Evolutionary conservation across 2,113 vertebrate species (phyloP), one percentile per base, ranked within the genome.

Genomic region (Gila orcuttii): DNA sequence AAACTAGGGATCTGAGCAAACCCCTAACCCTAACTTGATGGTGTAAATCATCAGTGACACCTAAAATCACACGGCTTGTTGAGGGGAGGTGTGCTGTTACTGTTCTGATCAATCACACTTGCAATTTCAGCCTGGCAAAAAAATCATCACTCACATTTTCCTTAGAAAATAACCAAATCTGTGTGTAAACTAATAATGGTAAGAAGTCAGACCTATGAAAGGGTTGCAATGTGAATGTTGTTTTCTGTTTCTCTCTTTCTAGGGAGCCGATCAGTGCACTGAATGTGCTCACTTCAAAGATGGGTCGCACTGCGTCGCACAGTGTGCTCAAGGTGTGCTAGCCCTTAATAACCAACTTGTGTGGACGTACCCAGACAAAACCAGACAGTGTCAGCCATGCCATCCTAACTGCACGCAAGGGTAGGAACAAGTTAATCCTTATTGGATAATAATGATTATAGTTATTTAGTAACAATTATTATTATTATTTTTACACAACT

Each of bases 351-450:
- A 94, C 86, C 94, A 89, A 28, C 83, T 95, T 0, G 93, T 98
- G 84, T 98, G 96, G 96, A 98, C 97, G 69, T 99, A 96, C 0
- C 87, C 96, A 0, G 95, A 98, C 0, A 31, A 86, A 3, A 87
- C 52, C 0, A 91, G 87, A 0, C 89, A 93, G 55, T 99, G 97
- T 83, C 96, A 92, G 89, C 88, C 93, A 17, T 99, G 98, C 88
- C 97, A 98, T 88, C 89, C 86, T 21, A 97, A 97, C 94, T 99
- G 98, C 82, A 95, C 94, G 10, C 92, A 95, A 0, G 96, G 96
- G 98, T 99, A 83, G 95, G 95, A 94, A 59, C 28, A 36, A 55
- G 15, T 21, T 28, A 64, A 33, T 28, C 75, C 12, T 55, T 55
- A 36, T 12, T 33, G 2, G 9, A 39, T 71, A 39, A 71, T 23